Conservation (phyloP, 2,797 vertebrate genomes). For the Siniperca undulata region DNA sequence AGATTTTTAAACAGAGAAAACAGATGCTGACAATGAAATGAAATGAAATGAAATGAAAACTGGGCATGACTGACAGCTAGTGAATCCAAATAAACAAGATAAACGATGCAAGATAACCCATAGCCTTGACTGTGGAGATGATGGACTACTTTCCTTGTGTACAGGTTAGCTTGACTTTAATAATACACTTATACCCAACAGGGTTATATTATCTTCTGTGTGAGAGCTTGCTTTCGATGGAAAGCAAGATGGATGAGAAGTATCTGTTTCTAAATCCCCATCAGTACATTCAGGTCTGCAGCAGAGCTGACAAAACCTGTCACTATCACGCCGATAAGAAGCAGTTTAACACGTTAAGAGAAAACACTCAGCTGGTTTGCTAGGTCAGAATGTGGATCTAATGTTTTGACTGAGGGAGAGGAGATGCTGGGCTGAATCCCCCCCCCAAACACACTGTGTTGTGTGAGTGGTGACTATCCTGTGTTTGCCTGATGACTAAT, state of each 20-base stretch:
- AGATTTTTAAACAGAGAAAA: neutral
- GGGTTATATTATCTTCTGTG: neutral
- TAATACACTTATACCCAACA: neutral
- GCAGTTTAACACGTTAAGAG: conserved; percentile 40
- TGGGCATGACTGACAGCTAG: conserved; percentile 9
- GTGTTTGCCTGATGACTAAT: conserved; percentile 73
- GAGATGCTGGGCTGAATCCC: conserved; percentile 44
- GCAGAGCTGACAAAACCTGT: conserved; percentile 37
- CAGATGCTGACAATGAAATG: neutral
- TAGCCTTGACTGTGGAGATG: neutral
- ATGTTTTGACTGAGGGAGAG: conserved; percentile 61
- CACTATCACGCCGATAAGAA: conserved; percentile 47
- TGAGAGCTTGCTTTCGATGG: conserved; percentile 1
- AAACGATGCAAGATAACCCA: neutral
- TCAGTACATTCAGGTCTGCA: neutral
- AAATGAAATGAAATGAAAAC: too few relatives aligned
- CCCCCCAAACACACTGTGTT: conserved; percentile 45
- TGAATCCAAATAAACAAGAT: neutral
- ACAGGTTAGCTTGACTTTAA: neutral
- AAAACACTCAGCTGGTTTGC: conserved; percentile 66
- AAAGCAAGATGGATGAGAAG: conserved; percentile 5
- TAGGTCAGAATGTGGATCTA: conserved; percentile 63
- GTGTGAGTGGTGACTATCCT: conserved; percentile 66
- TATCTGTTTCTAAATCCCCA: conserved; percentile 23
- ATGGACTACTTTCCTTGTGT: neutral